These are phyloP conservation scores for Mesochorus sp. DNA, from an alignment of 2,888 invertebrate species.

Conservation along the genomic window DNA sequence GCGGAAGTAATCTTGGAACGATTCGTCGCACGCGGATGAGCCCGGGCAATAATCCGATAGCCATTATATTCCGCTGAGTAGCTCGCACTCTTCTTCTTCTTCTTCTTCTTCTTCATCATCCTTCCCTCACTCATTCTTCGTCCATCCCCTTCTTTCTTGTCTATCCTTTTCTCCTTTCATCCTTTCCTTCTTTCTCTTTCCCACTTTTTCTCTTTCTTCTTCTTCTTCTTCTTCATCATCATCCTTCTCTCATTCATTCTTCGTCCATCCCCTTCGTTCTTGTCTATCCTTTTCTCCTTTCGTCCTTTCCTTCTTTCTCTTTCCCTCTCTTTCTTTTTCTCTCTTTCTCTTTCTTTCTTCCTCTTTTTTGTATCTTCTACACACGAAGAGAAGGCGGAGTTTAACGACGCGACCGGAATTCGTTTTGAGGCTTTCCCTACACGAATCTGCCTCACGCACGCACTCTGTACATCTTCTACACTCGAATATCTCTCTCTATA, in stretches of 20 bases:
- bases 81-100: slow-evolving; percentile 57
- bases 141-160: slow-evolving; percentile 28
- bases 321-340: slow-evolving; percentile 9
- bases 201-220: slow-evolving; percentile 7
- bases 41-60: slow-evolving; percentile 67
- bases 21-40: slow-evolving; percentile 68
- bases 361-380: slow-evolving; percentile 21
- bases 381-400: slow-evolving; percentile 57
- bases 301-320: slow-evolving; percentile 16
- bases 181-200: slow-evolving; percentile 49
- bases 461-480: slow-evolving; percentile 25
- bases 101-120: slow-evolving; percentile 37
- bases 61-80: slow-evolving; percentile 67
- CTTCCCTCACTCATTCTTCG: slow-evolving; percentile 27
- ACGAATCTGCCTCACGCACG: slow-evolving; percentile 61
- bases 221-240: slow-evolving; percentile 1
- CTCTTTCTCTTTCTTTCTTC: slow-evolving; percentile 44
- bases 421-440: slow-evolving; percentile 63
- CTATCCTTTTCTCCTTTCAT: too few species aligned
- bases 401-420: slow-evolving; percentile 69
- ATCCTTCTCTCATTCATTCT: slow-evolving; percentile 29
- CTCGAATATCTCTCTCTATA: background rate
- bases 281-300: slow-evolving; percentile 42
- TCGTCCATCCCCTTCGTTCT: slow-evolving; percentile 19
- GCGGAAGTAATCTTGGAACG: slow-evolving; percentile 66